Percentiles rank a stretch among this genome's conserved stretches.
These are phyloP conservation scores for Sericinus montela DNA, from an alignment of 2,888 invertebrate genomes.

Conservation along the genomic window DNA sequence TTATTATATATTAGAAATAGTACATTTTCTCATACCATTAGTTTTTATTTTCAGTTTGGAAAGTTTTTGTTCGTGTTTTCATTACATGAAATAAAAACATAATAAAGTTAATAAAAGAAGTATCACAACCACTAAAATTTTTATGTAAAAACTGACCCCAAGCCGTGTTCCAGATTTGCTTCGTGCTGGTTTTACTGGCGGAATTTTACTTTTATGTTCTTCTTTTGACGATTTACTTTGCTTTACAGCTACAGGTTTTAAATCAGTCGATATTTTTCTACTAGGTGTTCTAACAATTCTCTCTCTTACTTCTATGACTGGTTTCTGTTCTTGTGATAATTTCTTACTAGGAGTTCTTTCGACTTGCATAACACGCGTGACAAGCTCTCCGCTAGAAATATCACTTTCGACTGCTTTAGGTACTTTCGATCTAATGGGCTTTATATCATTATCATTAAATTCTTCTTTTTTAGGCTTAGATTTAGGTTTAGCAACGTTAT, in stretches of 20 bases:
- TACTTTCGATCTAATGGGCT: constrained; percentile 30
- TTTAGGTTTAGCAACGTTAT: constrained; percentile 36
- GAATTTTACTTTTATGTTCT: constrained; percentile 52
- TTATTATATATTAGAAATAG: constrained; percentile 56
- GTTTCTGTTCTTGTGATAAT: constrained; percentile 53
- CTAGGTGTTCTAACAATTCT: constrained; percentile 69
- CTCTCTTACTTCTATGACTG: constrained; percentile 61
- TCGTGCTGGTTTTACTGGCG: constrained; percentile 71
- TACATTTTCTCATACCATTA: constrained; percentile 21
- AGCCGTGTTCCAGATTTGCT: constrained; percentile 73
- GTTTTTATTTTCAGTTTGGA: constrained; percentile 32
- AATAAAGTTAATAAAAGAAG: constrained; percentile 66
- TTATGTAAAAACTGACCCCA: constrained; percentile 71
- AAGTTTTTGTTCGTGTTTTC: constrained; percentile 27
- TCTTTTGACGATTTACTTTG: constrained; percentile 44
- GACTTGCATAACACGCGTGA: constrained; percentile 68
- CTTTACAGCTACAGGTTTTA: constrained; percentile 47
- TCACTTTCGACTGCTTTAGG: constrained; percentile 42
- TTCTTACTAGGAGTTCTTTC: constrained; percentile 70
- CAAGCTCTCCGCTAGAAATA: constrained; percentile 48
- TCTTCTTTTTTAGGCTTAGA: constrained; percentile 50
- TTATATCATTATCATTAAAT: constrained; percentile 32
- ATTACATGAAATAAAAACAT: constrained; percentile 47
- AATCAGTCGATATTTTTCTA: constrained; percentile 49
- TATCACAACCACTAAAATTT: constrained; percentile 56